Evolutionary conservation across 2,797 vertebrate genomes (phyloP), one percentile per base, ranked within the genome.

Genomic region (Brachyalestes nurse): DNA sequence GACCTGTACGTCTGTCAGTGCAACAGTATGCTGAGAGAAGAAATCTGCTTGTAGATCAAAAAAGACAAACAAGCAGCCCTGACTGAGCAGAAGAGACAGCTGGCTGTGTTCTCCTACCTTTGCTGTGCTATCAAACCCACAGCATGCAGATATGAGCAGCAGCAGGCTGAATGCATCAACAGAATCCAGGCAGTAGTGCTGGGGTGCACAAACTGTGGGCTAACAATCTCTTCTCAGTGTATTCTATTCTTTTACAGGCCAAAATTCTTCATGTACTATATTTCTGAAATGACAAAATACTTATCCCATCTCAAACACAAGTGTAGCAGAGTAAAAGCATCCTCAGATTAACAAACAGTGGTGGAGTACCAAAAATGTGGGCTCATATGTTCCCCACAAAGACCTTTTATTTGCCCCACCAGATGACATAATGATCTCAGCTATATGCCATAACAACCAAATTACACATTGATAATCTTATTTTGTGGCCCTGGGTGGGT

Each of bases 51-150:
- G 17, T 25, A 34, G 17, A 53, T 72, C 17, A 73, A 12, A 25
- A 40, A 13, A 65, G 25, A 75, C 17, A 49, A 70, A 71, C 49
- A 47, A 28, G 23, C 21, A 21, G 47, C 64, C 25, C 57, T 49
- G 21, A 65, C 62, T 65, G 62, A 65, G 62, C 34, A 69, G 25
- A 75, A 21, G 5, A 75, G 47, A 77, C 21, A 81, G 34, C 74
- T 57, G 34, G 57, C 66, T n/a, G 28, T 38, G 49, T 76, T 25
- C 14, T 70, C 10, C 45, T 62, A 45, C 12, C 65, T 23, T 61
- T 64, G n/a, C n/a, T n/a, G n/a, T n/a, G n/a, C 25, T 76, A 28
- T 61, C 3, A 38, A 58, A 40, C 25, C 38, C 64, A 67, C n/a
- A 73, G 7, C 53, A 75, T 57, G 42, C 38, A 73, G 23, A 49